These are phyloP conservation scores for Sebastes diaconus DNA, from an alignment of 2,797 vertebrate species.

Conservation along the genomic window DNA sequence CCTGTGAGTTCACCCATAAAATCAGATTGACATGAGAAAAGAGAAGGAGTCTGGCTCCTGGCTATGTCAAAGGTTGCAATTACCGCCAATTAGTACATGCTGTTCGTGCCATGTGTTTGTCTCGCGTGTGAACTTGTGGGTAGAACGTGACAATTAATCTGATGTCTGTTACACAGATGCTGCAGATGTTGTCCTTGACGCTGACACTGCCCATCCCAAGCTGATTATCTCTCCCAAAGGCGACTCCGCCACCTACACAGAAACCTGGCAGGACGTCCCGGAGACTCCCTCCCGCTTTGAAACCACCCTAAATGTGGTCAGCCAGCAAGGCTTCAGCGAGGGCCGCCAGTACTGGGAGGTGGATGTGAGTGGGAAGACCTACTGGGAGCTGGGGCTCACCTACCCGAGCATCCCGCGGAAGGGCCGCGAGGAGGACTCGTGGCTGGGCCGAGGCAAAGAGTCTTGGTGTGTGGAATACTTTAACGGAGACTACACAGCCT, in stretches of 20 bases:
- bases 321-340: conserved; percentile 61
- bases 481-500: conserved; percentile 73
- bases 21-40: not conserved
- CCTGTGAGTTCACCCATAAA: conserved; percentile 66
- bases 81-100: not conserved
- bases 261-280: conserved; percentile 74
- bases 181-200: conserved; percentile 64
- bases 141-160: not conserved
- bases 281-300: conserved; percentile 71
- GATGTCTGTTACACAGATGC: conserved; percentile 49
- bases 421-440: conserved; percentile 71
- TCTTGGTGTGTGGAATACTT: conserved; percentile 80
- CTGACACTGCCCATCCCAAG: conserved; percentile 75
- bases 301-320: conserved; percentile 73
- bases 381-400: conserved; percentile 81
- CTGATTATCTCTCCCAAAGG: conserved; percentile 72
- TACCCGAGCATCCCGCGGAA: conserved; percentile 73
- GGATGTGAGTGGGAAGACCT: conserved; percentile 74
- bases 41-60: not conserved
- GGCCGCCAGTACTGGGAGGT: conserved; percentile 79
- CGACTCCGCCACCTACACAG: conserved; percentile 63
- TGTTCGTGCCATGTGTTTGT: not conserved
- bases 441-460: conserved; percentile 72
- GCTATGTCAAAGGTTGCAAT: not conserved
- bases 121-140: not conserved